Conservation (phyloP, 64 coral and sea anemone species). For the Montipora foliosa region DNA sequence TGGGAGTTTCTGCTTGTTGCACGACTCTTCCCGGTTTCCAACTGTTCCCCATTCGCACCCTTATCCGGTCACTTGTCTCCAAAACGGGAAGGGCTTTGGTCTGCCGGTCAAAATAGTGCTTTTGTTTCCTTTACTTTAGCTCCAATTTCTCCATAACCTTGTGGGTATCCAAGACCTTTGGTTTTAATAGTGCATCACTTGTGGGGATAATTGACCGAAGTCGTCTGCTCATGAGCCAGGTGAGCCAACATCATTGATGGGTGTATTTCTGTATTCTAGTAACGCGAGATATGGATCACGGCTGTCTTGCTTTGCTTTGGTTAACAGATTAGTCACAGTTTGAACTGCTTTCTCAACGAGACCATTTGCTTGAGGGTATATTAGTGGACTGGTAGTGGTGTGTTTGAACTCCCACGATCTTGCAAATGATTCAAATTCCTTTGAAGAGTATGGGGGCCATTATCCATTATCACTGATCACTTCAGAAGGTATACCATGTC, state of each 20-base stretch:
- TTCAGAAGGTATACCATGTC: constrained; percentile 11
- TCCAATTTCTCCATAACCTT: not conserved
- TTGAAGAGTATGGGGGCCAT: not conserved
- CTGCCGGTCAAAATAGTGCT: constrained; percentile 2
- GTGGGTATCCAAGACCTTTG: not conserved
- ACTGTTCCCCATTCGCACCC: not conserved
- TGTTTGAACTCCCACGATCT: not conserved
- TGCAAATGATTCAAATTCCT: not conserved
- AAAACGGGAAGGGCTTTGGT: not conserved
- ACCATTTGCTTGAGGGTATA: not conserved
- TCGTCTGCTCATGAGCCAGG: not conserved
- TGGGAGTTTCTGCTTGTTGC: not conserved
- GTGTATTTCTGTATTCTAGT: not conserved
- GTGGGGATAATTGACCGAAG: not conserved
- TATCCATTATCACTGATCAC: not conserved
- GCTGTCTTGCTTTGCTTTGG: no score
- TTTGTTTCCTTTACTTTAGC: not conserved
- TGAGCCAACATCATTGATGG: not conserved
- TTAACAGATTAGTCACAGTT: no score
- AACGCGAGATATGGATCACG: not conserved
- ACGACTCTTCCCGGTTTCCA: not conserved
- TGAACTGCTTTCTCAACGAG: not conserved
- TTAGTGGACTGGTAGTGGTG: not conserved
- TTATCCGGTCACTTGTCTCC: not conserved
- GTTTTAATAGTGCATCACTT: not conserved